phyloP scores from a whole-genome alignment of 1,140 invertebrate genomes.

The Aradophagus sp. region DNA sequence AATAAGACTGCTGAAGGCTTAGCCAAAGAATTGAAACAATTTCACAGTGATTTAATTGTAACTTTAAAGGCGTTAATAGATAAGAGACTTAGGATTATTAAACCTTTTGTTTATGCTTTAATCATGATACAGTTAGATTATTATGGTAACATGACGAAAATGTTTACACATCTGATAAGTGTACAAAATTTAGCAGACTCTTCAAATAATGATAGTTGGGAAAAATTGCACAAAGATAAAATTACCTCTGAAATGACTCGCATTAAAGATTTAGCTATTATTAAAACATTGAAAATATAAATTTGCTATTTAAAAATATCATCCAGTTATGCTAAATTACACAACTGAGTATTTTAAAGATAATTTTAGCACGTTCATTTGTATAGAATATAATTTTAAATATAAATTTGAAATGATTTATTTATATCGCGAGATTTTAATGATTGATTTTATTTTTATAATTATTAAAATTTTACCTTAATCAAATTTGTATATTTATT shows the following conservation, averaged over 20 bases:
- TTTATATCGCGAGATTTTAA: too few relatives aligned
- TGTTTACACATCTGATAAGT: conserved; percentile 71
- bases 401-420: too few relatives aligned
- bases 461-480: too few relatives aligned
- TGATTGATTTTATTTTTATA: too few relatives aligned
- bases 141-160: conserved; percentile 70
- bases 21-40: conserved; percentile 66
- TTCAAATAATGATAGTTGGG: conserved; percentile 53
- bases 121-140: conserved; percentile 73
- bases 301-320: too few relatives aligned
- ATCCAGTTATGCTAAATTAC: too few relatives aligned
- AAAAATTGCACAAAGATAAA: conserved; percentile 62
- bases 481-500: too few relatives aligned
- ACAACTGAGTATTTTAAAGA: too few relatives aligned
- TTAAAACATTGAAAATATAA: conserved; percentile 61
- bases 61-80: conserved; percentile 68
- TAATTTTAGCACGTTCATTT: too few relatives aligned
- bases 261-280: conserved; percentile 68
- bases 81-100: conserved; percentile 69
- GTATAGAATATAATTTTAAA: too few relatives aligned
- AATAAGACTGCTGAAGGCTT: conserved; percentile 60
- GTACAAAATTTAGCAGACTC: conserved; percentile 53
- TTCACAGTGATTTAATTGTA: conserved; percentile 64
- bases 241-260: conserved; percentile 62
- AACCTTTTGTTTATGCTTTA: conserved; percentile 70